Evolutionary conservation across 2,797 vertebrate species (phyloP), one percentile per base, ranked within the genome.

Genomic region (Epinephelus malabaricus): DNA sequence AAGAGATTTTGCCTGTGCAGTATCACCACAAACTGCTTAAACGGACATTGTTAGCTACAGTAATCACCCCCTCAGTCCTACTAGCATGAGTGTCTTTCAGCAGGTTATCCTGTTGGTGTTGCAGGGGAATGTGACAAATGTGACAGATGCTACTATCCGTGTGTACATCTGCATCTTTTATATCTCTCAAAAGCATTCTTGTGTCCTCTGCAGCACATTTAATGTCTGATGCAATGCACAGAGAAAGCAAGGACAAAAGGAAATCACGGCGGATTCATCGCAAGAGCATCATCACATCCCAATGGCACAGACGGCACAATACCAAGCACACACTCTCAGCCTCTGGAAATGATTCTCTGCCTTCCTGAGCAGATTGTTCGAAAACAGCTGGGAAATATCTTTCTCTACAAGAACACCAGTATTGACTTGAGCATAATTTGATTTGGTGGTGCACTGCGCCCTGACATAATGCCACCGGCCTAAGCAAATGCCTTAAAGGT

Each of bases 401-500:
- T 47, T 55, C n/a, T 74, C 43, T 51, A 58, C 71, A 68, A 56
- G 25, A 69, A 71, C 43, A 68, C 15, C 17, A 18, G 7, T 62
- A 79, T 75, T 75, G 66, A 82, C 50, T 65, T 63, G 25, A 54
- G 4, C 19, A 56, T 64, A 45, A 79, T 82, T 80, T 56, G 66
- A 82, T 63, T 40, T 68, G 34, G 56, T 54, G 66, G 25, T 49
- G 72, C 71, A 61, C 70, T 55, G 73, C 15, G 63, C 38, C 12
- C 64, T 55, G 61, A 55, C 59, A 60, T 65, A 51, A 55, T 72
- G 70, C 65, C 73, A 59, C 27, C 54, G 75, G 59, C 9, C 66
- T 23, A 21, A 66, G 60, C 54, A 73, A 71, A 85, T 51, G 53
- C 34, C 55, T 69, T 17, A 27, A 79, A 70, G 71, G 68, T 81